Evolutionary conservation across 2,113 vertebrate genomes (phyloP), one percentile per base, ranked within the genome.

Genomic region (Terrapene triunguis): DNA sequence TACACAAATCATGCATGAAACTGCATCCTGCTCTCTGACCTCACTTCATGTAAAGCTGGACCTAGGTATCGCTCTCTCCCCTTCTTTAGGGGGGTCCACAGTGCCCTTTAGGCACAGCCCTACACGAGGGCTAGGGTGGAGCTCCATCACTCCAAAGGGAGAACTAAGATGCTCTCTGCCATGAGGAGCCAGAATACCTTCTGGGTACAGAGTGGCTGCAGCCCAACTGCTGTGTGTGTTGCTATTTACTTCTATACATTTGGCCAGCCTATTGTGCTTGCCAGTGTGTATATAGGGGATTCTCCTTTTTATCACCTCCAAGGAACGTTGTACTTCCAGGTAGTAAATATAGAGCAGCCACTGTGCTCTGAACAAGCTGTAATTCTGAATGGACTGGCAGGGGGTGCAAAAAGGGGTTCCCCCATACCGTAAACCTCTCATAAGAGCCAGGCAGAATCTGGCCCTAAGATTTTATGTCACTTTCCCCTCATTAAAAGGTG

Each of bases 1-100:
- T 89, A 50, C 29, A 27, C 42, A 90, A 92, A 65, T 83, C 38
- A 89, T 14, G 16, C 62, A 72, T 29, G 53, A 25, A 12, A 95
- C 79, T 57, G 82, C 85, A 89, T 62, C 50, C 22, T 87, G n/a
- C 1, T 3, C 22, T 86, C n/a, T 82, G 65, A 53, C 11, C 3
- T 10, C 1, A 5, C 5, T 47, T 69, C 10, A 80, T 0, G 54
- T 59, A 89, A 87, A 87, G 6, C 55, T 48, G 44, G 7, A 76
- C 2, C 27, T 79, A 81, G 47, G 42, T 53, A 62, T 0, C 10
- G 47, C 57, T 21, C 55, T n/a, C 8, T 42, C 13, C 29, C 8
- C 29, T 53, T 90, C 44, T 85, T 16, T 25, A 54, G 87, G 47
- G 47, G 80, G 87, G 13, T 3, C 2, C 48, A 87, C 2, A 57